Base-by-base conservation (phyloP, 1,140 invertebrate species). In the Drosophila azteca region DNA sequence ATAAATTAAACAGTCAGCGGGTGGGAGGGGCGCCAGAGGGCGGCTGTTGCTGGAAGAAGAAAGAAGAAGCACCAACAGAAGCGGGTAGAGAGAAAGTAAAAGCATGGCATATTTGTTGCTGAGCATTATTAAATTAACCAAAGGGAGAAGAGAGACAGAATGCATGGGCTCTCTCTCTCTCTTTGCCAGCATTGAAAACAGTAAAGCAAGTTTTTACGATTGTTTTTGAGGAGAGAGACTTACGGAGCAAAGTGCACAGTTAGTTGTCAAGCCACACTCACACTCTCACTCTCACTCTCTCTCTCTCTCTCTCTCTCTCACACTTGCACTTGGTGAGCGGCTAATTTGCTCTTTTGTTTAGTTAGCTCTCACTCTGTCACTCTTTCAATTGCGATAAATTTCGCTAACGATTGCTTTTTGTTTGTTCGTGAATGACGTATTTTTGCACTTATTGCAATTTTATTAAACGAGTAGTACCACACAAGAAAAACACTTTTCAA, bases 121-220 rank as follows among this genome's bases (percentile, higher is more conserved):
- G 73, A 15, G 52, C 62, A 58, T 82, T 83, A 87, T 87, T 87
- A 82, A 88, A 87, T 88, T 85, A 85, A 66, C 57, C 43, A 39
- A 20, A 29, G 24, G 43, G 6, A 7, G 17, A 6, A 52, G 58
- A 22, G n/a, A 44, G 41, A 61, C 49, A 65, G 63, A 35, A 68
- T 60, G 49, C 7, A 31, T 26, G 66, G 49, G 6, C 43, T 26
- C 45, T 65, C 62, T 52, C 20, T 29, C 50, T 26, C 2, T 20
- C 17, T n/a, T n/a, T 20, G 17, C 29, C 41, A 41, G 52, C 53
- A 39, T 60, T 57, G 45, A 45, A 63, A 59, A 67, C 29, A 61
- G 31, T 43, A 24, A 52, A 43, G 49, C 62, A 55, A 83, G 31
- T 35, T 35, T 35, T 35, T 35, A 35, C 53, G 50, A 63, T 69